Base-by-base conservation (phyloP, 2,113 vertebrate genomes). In the Trematocara stigmaticum region DNA sequence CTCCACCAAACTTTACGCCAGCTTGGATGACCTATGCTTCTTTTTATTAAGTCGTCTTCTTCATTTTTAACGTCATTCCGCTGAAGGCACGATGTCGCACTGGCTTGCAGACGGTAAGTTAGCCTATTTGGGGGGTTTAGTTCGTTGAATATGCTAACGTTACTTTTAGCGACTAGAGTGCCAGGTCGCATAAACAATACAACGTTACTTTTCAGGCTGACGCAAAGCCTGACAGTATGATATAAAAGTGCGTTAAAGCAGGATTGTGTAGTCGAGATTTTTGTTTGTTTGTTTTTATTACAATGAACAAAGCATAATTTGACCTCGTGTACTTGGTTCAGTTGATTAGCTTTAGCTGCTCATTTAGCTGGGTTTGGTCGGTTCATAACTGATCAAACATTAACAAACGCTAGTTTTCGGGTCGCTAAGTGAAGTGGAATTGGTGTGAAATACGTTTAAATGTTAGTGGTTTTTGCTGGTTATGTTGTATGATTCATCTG, bases 71-170 rank as follows among this genome's bases (percentile, higher is more conserved):
- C 26, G 6, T 57, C 3, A 71, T 82, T 71, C 82, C 1, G 2
- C 47, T 20, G 1, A 40, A 49, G 29, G 86, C 15, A 6, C 4
- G 7, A 86, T 89, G 83, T 35, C 52, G 82, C 81, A 87, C 29
- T 88, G 69, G 56, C 5, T 91, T 34, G 81, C 79, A 82, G 40
- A 55, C 29, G 59, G 47, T 81, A 29, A 69, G 76, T 78, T 88
- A 88, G 87, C 87, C 11, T 53, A 6, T 31, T 55, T 16, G n/a
- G 69, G 16, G 16, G 59, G 2, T 7, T 81, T 18, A 23, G 18
- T 45, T 34, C 40, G 6, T 35, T 20, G 5, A 38, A 74, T 20
- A 56, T 29, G 87, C 84, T 89, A 85, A 79, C 23, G n/a, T 13
- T 78, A 38, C 6, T 5, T 13, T 23, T 40, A 23, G 40, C 6